Base-by-base conservation (phyloP, 2,113 vertebrate genomes). In the Gnathonemus longibarbis region DNA sequence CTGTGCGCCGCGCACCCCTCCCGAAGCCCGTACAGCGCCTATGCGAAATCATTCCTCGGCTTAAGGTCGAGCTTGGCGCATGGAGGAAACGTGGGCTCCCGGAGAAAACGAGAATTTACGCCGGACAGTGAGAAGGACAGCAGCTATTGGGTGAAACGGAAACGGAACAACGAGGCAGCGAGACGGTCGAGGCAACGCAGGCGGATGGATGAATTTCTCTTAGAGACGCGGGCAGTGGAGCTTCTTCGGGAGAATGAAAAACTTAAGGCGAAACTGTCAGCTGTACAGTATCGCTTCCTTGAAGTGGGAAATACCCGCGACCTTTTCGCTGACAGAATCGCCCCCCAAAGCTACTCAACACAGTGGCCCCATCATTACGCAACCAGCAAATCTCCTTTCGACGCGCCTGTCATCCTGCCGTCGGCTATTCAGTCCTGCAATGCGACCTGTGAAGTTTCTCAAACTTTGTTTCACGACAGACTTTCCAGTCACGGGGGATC, bases 161-260 rank as follows among this genome's bases (percentile, higher is more conserved):
- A 90, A 48, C 92, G 93, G 24, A 95, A 95, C 70, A 95, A 95
- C 90, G 93, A 94, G 86, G 94, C 94, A 0, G 94, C 94, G 3
- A 93, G 93, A 62, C 91, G 93, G 31, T 95, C 94, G 15, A 92
- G 94, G 9, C 92, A 94, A 91, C 93, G 94, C 89, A 89, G 93
- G 77, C 90, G 94, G 7, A 74, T 91, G 90, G 93, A 93, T 48
- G 94, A 93, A 86, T 52, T 92, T 39, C 90, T 92, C 3, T 46
- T 95, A 89, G 93, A 94, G 88, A 89, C 91, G 15, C 93, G 92
- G 19, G 91, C 94, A 8, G 89, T 91, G 8, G 92, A 92, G 10
- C 94, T 95, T 19, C 88, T 94, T 0, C 89, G 91, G 3, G 94
- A 95, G 58, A 95, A 95, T 74, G 92, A 94, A 53, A 91, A 93